These are phyloP conservation scores for Diarsia rubi DNA, from an alignment of 2,888 invertebrate genomes.

Conservation along the genomic window DNA sequence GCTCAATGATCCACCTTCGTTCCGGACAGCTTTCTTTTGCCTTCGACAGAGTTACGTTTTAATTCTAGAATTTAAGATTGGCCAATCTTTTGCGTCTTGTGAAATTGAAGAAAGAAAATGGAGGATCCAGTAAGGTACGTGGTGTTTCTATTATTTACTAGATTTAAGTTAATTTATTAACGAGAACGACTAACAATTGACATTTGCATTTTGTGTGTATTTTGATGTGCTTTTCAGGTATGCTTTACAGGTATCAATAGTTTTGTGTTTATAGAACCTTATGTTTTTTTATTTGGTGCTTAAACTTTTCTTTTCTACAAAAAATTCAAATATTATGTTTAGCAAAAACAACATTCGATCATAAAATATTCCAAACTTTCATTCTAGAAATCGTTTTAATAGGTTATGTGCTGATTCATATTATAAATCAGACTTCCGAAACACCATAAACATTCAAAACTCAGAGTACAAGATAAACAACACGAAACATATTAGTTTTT, in stretches of 20 bases:
- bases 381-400: constrained; percentile 37
- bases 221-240: constrained; percentile 86
- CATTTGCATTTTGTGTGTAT: constrained; percentile 81
- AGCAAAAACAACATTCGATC: neutral
- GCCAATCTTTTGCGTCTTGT: constrained; percentile 83
- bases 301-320: neutral
- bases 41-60: constrained; percentile 76
- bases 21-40: constrained; percentile 83
- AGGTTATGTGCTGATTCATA: constrained; percentile 53
- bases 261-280: constrained; percentile 28
- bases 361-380: constrained; percentile 26
- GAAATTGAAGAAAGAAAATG: constrained; percentile 73
- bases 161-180: constrained; percentile 73
- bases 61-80: constrained; percentile 84
- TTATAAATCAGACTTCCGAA: constrained; percentile 56
- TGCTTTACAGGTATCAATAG: constrained; percentile 88
- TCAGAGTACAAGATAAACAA: constrained; percentile 61
- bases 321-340: neutral
- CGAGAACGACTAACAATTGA: constrained; percentile 78
- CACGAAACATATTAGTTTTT: constrained; percentile 67
- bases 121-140: constrained; percentile 84
- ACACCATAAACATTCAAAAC: constrained; percentile 58
- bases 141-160: constrained; percentile 68
- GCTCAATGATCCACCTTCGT: constrained; percentile 83
- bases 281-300: neutral